Evolutionary conservation across 2,888 invertebrate genomes (phyloP).

Genomic region (Octodonta nipae): DNA sequence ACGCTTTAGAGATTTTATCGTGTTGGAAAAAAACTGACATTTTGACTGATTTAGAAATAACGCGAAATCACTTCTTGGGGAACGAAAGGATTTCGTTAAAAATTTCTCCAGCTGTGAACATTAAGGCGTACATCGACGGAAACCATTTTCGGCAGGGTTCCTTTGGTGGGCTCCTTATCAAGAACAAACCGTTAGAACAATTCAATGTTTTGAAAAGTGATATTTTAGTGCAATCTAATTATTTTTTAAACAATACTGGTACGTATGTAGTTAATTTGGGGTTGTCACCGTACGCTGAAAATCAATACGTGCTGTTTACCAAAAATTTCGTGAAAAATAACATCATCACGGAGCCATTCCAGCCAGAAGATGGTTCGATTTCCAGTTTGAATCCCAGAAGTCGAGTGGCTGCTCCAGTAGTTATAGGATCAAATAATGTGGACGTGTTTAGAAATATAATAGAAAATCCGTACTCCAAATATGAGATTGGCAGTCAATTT

Average conservation of each 20-base stretch:
- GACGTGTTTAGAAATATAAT: constrained; percentile 81
- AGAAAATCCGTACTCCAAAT: constrained; percentile 76
- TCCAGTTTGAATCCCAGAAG: constrained; percentile 74
- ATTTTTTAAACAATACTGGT: constrained; percentile 79
- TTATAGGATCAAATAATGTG: constrained; percentile 82
- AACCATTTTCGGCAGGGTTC: constrained; percentile 76
- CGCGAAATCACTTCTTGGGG: constrained; percentile 70
- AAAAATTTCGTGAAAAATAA: constrained; percentile 81
- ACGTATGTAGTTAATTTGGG: constrained; percentile 78
- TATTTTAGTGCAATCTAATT: constrained; percentile 70
- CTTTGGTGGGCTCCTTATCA: constrained; percentile 72
- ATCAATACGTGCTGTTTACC: constrained; percentile 71
- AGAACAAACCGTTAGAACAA: constrained; percentile 68
- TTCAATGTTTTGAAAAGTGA: constrained; percentile 61
- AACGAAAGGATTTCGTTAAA: constrained; percentile 63
- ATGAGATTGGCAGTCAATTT: constrained; percentile 90
- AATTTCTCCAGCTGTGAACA: constrained; percentile 69
- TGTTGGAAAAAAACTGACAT: constrained; percentile 56
- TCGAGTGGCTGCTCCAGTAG: constrained; percentile 82
- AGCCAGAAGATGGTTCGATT: constrained; percentile 47
- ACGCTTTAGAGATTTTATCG: constrained; percentile 68
- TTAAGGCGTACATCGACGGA: constrained; percentile 66
- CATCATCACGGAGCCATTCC: constrained; percentile 72
- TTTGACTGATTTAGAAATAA: constrained; percentile 56
- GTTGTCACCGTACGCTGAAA: constrained; percentile 72